phyloP scores from a whole-genome alignment of 2,797 vertebrate genomes.

The Myioborus miniatus region DNA sequence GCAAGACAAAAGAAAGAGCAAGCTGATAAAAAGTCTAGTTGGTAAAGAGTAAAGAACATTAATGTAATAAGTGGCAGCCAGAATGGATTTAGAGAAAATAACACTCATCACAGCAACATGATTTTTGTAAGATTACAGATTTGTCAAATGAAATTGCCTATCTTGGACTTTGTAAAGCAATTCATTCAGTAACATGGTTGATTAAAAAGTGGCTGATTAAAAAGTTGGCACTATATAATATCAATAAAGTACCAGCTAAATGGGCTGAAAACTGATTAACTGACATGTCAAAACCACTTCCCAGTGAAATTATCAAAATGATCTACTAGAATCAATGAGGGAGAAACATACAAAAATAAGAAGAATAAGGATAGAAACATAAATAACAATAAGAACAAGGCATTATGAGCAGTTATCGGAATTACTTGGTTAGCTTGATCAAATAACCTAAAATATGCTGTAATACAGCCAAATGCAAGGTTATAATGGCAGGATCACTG shows the following conservation, averaged over 20 bases:
- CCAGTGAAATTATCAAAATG: background rate
- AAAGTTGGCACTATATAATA: background rate
- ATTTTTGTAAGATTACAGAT: background rate
- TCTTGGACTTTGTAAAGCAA: background rate
- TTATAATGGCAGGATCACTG: background rate
- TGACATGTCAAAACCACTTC: background rate
- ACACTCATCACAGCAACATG: background rate
- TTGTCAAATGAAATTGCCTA: background rate
- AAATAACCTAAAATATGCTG: background rate
- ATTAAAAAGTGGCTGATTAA: background rate
- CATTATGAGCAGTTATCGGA: background rate
- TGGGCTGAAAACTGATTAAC: background rate
- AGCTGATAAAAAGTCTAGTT: background rate
- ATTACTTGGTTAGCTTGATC: background rate
- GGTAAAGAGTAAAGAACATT: background rate
- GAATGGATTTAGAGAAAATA: background rate
- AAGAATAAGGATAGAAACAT: background rate
- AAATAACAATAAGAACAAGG: background rate
- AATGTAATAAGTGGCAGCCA: background rate
- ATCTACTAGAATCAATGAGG: background rate
- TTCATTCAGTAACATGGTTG: background rate
- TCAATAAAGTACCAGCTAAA: constrained; percentile 1
- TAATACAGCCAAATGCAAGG: background rate
- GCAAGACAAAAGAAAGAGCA: background rate
- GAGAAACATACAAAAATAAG: background rate